Conservation (phyloP, 1,140 invertebrate species). For the Meloidogyne floridensis region DNA sequence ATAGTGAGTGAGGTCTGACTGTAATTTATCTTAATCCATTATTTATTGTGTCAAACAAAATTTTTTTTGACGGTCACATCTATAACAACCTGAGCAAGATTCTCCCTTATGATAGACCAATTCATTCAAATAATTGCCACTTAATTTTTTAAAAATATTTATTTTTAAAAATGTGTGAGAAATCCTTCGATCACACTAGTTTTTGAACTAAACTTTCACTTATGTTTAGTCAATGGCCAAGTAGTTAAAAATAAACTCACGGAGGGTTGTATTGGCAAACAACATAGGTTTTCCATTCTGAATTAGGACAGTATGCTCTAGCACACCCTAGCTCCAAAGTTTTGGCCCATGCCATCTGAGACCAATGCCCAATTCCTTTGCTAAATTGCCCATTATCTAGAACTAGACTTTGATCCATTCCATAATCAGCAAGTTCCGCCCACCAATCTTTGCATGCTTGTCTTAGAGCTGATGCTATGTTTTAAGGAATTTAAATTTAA, state of each 20-base stretch:
- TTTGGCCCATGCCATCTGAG: constrained; percentile 25
- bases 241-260: neutral
- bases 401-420: constrained; percentile 13
- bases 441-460: constrained; percentile 19
- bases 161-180: neutral
- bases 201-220: too few relatives aligned
- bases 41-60: too few relatives aligned
- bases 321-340: constrained; percentile 18
- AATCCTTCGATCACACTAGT: too few relatives aligned
- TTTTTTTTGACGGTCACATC: too few relatives aligned
- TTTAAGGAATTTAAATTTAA: too few relatives aligned
- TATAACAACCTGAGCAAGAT: neutral
- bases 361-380: constrained; percentile 26
- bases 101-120: neutral
- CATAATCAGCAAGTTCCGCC: constrained; percentile 17
- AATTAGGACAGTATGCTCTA: neutral
- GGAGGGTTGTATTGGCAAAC: constrained; percentile 21
- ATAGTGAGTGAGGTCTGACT: too few relatives aligned
- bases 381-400: neutral
- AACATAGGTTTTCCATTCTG: constrained; percentile 15
- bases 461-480: neutral
- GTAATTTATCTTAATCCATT: too few relatives aligned
- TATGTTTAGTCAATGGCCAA: neutral
- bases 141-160: neutral
- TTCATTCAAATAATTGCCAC: constrained; percentile 21